Conservation (phyloP, 2,113 vertebrate genomes). For the Limanda limanda region DNA sequence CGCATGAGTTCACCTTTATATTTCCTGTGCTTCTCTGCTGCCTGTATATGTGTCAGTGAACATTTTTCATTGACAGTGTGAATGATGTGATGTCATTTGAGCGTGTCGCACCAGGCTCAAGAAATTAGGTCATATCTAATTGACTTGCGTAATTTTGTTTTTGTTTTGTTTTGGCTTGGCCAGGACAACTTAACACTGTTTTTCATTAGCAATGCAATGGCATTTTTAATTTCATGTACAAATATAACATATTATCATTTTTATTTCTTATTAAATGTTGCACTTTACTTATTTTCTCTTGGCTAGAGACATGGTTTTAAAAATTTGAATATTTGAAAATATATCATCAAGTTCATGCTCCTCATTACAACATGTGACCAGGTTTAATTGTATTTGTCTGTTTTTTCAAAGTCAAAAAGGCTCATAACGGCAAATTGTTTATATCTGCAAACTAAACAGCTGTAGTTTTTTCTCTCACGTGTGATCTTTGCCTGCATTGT, state of each 20-base stretch:
- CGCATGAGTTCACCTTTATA: not conserved
- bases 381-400: not conserved
- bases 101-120: not conserved
- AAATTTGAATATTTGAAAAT: not conserved
- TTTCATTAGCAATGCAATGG: not conserved
- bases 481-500: not conserved
- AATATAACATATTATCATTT: no score
- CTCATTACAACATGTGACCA: not conserved
- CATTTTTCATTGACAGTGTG: not conserved
- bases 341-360: not conserved
- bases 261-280: no score
- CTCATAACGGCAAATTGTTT: no score
- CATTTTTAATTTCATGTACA: not conserved
- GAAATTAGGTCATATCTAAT: not conserved
- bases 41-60: not conserved
- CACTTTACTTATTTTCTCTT: no score
- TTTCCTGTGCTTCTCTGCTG: no score
- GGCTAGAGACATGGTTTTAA: no score
- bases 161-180: not conserved
- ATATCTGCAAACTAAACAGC: slow-evolving; percentile 6
- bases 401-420: not conserved
- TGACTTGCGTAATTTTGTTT: not conserved
- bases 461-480: not conserved
- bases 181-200: not conserved
- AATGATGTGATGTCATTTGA: not conserved